These are phyloP conservation scores for Lindbergichthys nudifrons DNA, from an alignment of 2,797 vertebrate genomes.

Conservation along the genomic window DNA sequence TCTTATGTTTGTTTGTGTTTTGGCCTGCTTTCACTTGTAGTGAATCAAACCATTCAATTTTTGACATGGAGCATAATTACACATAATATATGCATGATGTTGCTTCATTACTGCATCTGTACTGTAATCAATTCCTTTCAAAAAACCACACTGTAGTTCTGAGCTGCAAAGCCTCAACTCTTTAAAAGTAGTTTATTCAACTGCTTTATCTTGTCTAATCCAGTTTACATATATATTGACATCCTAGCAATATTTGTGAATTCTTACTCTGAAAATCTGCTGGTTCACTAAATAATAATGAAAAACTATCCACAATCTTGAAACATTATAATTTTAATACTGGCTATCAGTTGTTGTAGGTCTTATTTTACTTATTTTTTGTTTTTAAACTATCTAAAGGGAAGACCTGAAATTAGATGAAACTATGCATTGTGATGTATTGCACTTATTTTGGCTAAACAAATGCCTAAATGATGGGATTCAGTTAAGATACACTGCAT, in stretches of 20 bases:
- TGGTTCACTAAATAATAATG: slow-evolving; percentile 54
- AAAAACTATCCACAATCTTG: slow-evolving; percentile 40
- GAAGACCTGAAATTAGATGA: slow-evolving; percentile 14
- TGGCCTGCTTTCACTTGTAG: slow-evolving; percentile 69
- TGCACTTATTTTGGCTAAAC: slow-evolving; percentile 38
- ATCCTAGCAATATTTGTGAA: slow-evolving; percentile 59
- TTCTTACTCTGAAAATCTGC: slow-evolving; percentile 49
- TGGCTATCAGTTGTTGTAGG: slow-evolving; percentile 15
- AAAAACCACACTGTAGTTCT: slow-evolving; percentile 40
- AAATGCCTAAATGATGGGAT: slow-evolving; percentile 3
- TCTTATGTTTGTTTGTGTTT: slow-evolving; percentile 52
- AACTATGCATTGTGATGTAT: slow-evolving; percentile 47
- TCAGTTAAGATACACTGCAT: slow-evolving; percentile 12
- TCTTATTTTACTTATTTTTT: slow-evolving; percentile 24
- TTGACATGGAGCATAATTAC: slow-evolving; percentile 60
- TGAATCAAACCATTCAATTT: slow-evolving; percentile 59
- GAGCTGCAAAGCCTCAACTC: slow-evolving; percentile 42
- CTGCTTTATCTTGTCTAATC: slow-evolving; percentile 62
- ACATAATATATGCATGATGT: slow-evolving; percentile 74
- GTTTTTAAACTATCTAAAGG: slow-evolving; percentile 27
- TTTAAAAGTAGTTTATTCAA: slow-evolving; percentile 48
- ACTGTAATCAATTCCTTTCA: slow-evolving; percentile 48
- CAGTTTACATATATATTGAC: slow-evolving; percentile 61
- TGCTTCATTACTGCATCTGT: slow-evolving; percentile 58
- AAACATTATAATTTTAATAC: slow-evolving; percentile 15